These are phyloP conservation scores for Pandemis cinnamomeana DNA, from an alignment of 2,888 invertebrate species.

Conservation along the genomic window DNA sequence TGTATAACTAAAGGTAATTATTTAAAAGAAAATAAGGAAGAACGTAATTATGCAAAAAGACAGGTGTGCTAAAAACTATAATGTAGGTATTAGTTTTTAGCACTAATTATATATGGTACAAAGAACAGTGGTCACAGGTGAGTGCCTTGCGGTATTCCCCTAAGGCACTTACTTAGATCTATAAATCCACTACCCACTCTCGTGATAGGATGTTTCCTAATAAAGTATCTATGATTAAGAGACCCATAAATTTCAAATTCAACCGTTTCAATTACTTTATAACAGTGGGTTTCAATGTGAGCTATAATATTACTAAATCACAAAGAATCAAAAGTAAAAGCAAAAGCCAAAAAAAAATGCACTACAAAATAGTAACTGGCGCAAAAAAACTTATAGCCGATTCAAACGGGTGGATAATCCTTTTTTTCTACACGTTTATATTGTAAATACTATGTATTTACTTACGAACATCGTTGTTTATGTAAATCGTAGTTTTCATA, in stretches of 20 bases:
- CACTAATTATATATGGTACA: slow-evolving; percentile 29
- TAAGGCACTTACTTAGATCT: slow-evolving; percentile 10
- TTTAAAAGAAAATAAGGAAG: slow-evolving; percentile 25
- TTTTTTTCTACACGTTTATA: background rate
- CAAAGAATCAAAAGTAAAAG: background rate
- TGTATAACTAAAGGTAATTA: slow-evolving; percentile 15
- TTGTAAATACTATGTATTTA: background rate
- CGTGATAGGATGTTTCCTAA: slow-evolving; percentile 10
- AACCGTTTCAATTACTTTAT: slow-evolving; percentile 1
- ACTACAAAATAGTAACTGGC: background rate
- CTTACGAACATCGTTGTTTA: slow-evolving; percentile 7
- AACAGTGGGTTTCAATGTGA: background rate
- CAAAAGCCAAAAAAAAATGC: background rate
- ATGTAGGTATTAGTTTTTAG: too few relatives aligned
- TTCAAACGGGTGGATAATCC: background rate
- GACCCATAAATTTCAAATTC: slow-evolving; percentile 6
- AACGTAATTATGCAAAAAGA: slow-evolving; percentile 29
- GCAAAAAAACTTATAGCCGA: too few relatives aligned
- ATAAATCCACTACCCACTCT: slow-evolving; percentile 18
- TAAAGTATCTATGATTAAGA: slow-evolving; percentile 2
- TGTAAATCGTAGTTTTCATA: slow-evolving; percentile 31
- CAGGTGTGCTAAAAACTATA: slow-evolving; percentile 27
- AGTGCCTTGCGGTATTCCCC: slow-evolving; percentile 26
- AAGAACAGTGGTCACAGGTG: slow-evolving; percentile 20
- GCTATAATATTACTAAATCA: background rate